Conservation (phyloP, 2,113 vertebrate genomes). For the Cheirogaleus medius region DNA sequence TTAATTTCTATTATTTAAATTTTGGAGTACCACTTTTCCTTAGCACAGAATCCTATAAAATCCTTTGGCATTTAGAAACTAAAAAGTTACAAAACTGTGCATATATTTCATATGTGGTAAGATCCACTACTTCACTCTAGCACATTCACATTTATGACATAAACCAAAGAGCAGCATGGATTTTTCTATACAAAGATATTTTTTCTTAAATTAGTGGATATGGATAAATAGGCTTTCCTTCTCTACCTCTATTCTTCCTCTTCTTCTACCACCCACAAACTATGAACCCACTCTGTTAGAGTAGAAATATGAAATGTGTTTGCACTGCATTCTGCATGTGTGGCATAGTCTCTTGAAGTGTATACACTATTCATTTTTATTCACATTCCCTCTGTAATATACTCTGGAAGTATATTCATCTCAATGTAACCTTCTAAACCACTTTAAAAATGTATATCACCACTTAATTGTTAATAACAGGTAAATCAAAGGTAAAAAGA, state of each 20-base stretch:
- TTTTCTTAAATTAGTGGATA: not conserved
- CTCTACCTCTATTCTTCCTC: not conserved
- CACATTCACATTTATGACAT: not conserved
- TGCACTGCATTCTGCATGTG: not conserved
- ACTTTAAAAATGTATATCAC: slow-evolving; percentile 80
- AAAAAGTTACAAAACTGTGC: not conserved
- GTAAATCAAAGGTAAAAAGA: slow-evolving; percentile 90
- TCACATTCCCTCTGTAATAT: slow-evolving; percentile 70
- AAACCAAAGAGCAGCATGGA: not conserved
- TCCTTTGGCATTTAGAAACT: not conserved
- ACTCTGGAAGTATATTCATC: slow-evolving; percentile 75
- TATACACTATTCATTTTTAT: slow-evolving; percentile 65
- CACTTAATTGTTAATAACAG: slow-evolving; percentile 89
- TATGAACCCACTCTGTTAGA: not conserved
- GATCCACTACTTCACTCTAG: not conserved
- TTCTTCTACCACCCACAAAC: not conserved
- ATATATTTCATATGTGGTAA: not conserved
- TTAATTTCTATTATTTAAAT: slow-evolving; percentile 29
- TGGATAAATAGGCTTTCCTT: not conserved
- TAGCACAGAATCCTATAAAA: not conserved
- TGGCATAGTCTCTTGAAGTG: not conserved
- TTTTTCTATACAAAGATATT: not conserved
- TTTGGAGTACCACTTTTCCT: not conserved
- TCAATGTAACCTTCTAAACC: slow-evolving; percentile 68
- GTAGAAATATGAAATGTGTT: not conserved